A percentile compares a stretch with the other conserved stretches of the same genome.
Evolutionary conservation across 2,113 vertebrate genomes (phyloP).

Genomic region (Vulpes lagopus): DNA sequence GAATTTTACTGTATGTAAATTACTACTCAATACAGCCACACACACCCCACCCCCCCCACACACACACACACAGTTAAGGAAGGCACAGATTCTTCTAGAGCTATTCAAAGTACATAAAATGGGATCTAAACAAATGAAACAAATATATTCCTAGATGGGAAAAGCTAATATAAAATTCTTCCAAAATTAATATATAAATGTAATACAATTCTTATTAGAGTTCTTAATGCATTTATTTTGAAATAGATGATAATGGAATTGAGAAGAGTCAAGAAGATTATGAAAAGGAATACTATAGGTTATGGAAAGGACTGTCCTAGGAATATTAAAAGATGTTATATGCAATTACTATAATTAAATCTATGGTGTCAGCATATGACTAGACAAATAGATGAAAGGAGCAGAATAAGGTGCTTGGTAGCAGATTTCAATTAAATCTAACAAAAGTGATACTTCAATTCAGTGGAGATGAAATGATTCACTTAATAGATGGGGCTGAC

Average conservation of each 20-base stretch:
- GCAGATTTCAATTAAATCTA: background rate
- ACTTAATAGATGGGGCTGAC: background rate
- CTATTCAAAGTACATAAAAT: background rate
- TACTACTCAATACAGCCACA: background rate
- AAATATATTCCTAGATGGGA: background rate
- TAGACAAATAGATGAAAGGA: background rate
- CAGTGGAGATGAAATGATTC: background rate
- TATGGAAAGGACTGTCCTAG: background rate
- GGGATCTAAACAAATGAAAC: slow-evolving; percentile 13
- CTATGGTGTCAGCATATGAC: background rate
- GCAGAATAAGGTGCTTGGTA: background rate
- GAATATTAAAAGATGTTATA: background rate
- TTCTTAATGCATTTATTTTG: background rate
- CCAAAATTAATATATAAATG: background rate
- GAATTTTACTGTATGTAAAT: background rate
- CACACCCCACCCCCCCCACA: too few relatives aligned
- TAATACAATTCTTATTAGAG: background rate
- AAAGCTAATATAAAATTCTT: background rate
- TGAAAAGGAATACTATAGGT: background rate
- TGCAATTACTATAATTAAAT: slow-evolving; percentile 36
- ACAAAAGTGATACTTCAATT: background rate
- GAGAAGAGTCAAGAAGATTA: slow-evolving; percentile 17
- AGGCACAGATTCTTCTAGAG: background rate
- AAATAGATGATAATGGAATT: slow-evolving; percentile 30
- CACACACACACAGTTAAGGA: background rate